Evolutionary conservation across 2,888 invertebrate genomes (phyloP).

Genomic region (Ceraclea dissimilis): DNA sequence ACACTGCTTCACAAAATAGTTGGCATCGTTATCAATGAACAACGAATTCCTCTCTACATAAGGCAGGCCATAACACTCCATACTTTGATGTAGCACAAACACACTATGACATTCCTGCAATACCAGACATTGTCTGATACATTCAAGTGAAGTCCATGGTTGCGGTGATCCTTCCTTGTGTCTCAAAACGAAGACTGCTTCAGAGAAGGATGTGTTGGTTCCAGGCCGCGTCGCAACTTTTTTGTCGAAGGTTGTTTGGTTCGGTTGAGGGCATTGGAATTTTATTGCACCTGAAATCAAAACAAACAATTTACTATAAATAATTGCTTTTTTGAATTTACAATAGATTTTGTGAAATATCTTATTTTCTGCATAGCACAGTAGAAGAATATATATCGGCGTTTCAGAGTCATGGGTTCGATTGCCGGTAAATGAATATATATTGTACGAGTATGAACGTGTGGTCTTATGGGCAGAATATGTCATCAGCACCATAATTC

Average conservation of each 20-base stretch:
- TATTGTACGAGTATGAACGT: too few relatives aligned
- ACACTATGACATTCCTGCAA: slow-evolving; percentile 44
- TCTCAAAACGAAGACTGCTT: slow-evolving; percentile 16
- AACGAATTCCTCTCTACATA: slow-evolving; percentile 31
- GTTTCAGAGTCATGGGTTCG: too few relatives aligned
- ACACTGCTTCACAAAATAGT: slow-evolving; percentile 61
- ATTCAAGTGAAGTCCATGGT: slow-evolving; percentile 33
- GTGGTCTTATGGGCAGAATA: too few relatives aligned
- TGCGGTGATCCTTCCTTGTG: slow-evolving; percentile 11
- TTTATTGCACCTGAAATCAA: slow-evolving; percentile 11
- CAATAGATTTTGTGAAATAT: too few relatives aligned
- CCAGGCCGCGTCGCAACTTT: slow-evolving; percentile 14
- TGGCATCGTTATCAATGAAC: slow-evolving; percentile 48
- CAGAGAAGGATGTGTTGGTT: slow-evolving; percentile 7
- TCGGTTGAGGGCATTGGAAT: slow-evolving; percentile 18
- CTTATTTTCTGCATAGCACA: too few relatives aligned
- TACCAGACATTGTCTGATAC: slow-evolving; percentile 42
- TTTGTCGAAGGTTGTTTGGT: slow-evolving; percentile 23
- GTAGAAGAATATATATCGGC: too few relatives aligned
- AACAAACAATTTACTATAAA: neutral
- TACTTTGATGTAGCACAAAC: slow-evolving; percentile 41
- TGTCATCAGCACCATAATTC: too few relatives aligned
- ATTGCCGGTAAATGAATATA: too few relatives aligned
- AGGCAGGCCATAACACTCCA: slow-evolving; percentile 44
- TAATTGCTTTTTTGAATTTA: neutral